A percentile compares a stretch with the other conserved stretches of the same genome.
Evolutionary conservation across 53 echinoderm and acorn worm genomes (phyloP).

Genomic region (Patiria pectinifera): DNA sequence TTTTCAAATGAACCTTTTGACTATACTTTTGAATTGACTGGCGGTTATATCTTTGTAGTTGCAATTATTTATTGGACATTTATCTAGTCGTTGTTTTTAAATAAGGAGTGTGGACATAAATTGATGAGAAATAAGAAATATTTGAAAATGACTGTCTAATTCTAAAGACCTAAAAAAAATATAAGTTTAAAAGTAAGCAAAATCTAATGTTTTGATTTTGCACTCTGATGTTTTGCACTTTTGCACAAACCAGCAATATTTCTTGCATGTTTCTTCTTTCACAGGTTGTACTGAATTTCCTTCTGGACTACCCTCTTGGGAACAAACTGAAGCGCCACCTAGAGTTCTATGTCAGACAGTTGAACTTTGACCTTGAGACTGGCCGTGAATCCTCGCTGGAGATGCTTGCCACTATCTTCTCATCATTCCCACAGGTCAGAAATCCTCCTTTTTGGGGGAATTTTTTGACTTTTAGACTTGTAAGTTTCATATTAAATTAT

Average conservation of each 20-base stretch:
- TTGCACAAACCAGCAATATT: background rate
- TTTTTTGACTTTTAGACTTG: too few species aligned
- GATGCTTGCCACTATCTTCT: constrained; percentile 93
- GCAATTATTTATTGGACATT: too few species aligned
- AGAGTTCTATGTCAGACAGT: constrained; percentile 94
- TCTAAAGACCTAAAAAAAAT: too few species aligned
- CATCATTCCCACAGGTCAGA: constrained; percentile 91
- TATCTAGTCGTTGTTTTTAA: too few species aligned
- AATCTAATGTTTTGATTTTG: background rate
- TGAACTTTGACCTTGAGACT: constrained; percentile 81
- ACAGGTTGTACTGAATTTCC: constrained; percentile 81
- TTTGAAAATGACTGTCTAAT: too few species aligned
- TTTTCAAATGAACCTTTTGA: too few species aligned
- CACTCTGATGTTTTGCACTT: background rate
- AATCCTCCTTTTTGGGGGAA: background rate
- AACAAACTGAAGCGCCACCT: constrained; percentile 86
- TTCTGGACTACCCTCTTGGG: constrained; percentile 94
- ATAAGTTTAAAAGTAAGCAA: too few species aligned
- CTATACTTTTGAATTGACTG: too few species aligned
- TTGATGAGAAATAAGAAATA: too few species aligned
- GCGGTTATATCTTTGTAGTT: too few species aligned
- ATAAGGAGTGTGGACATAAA: too few species aligned
- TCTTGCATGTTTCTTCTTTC: background rate
- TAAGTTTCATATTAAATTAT: too few species aligned
- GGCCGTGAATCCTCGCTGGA: constrained; percentile 92